A percentile compares a stretch with the other conserved stretches of the same genome.
These are phyloP conservation scores for Drosophila heteroneura DNA, from an alignment of 2,888 invertebrate species.

Conservation along the genomic window DNA sequence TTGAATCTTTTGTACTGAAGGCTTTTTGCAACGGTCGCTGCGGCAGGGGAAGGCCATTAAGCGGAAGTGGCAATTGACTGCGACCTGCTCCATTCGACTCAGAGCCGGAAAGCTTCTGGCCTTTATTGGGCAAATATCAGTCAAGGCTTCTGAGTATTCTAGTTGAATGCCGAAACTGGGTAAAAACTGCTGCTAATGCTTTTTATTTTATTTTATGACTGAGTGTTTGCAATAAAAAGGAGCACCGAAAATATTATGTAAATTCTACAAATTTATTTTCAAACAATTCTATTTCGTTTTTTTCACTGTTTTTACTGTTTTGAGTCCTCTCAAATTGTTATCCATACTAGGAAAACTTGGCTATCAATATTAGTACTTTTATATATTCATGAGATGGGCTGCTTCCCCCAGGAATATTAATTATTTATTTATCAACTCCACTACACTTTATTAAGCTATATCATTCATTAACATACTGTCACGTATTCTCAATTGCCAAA, in stretches of 20 bases:
- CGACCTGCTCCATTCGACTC: constrained; percentile 24
- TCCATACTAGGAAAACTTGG: not conserved
- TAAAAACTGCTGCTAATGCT: not conserved
- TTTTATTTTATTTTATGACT: not conserved
- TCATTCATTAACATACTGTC: constrained; percentile 28
- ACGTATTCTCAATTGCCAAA: constrained; percentile 23
- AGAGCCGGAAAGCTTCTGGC: constrained; percentile 8
- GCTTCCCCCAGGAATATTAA: constrained; percentile 40
- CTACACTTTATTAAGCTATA: constrained; percentile 7
- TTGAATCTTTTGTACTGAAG: constrained; percentile 62
- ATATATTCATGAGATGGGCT: not conserved
- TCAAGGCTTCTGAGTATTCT: constrained; percentile 19
- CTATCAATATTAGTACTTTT: not conserved
- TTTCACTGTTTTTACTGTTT: not conserved
- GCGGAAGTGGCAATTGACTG: constrained; percentile 62
- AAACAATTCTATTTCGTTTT: not conserved
- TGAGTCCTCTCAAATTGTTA: not conserved
- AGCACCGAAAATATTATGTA: not conserved
- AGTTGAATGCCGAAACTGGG: not conserved
- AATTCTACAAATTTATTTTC: not conserved
- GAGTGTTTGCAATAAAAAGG: not conserved
- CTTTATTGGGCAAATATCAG: constrained; percentile 3
- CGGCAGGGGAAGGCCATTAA: constrained; percentile 52
- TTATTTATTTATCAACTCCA: constrained; percentile 14
- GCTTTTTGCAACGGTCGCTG: constrained; percentile 51